phyloP scores from a whole-genome alignment of 1,140 invertebrate genomes.

The Aphis craccivora region DNA sequence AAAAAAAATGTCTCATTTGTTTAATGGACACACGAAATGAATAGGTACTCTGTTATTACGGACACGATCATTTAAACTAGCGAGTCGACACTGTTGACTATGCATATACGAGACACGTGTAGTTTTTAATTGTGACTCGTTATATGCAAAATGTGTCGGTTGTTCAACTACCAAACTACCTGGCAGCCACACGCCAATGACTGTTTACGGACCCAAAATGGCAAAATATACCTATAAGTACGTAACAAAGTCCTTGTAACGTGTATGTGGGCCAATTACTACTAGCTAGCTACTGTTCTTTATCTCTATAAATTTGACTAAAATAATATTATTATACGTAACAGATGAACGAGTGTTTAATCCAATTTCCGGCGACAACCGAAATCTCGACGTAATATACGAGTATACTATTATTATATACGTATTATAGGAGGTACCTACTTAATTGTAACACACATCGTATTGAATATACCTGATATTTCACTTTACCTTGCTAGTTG shows the following conservation, averaged over 20 bases:
- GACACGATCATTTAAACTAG: neutral
- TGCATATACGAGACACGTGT: neutral
- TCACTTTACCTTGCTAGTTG: too few species aligned
- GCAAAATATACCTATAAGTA: neutral
- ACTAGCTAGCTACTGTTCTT: neutral
- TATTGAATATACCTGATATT: too few species aligned
- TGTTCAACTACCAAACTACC: neutral
- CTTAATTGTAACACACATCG: too few species aligned
- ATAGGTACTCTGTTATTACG: constrained; percentile 19
- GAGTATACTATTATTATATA: too few species aligned
- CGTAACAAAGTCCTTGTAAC: neutral
- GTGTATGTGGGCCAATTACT: neutral
- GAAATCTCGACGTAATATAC: neutral
- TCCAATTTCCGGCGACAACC: neutral
- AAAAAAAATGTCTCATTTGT: constrained; percentile 42
- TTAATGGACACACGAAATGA: constrained; percentile 25
- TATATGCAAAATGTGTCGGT: neutral
- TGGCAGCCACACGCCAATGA: too few species aligned
- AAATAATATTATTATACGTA: neutral
- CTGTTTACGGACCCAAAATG: neutral
- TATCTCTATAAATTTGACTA: neutral
- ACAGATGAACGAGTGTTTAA: neutral
- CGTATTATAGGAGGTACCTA: too few species aligned
- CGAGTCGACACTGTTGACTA: neutral
- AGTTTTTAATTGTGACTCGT: neutral